Evolutionary conservation across 2,113 vertebrate genomes (phyloP).

Genomic region (Eleginops maclovinus): DNA sequence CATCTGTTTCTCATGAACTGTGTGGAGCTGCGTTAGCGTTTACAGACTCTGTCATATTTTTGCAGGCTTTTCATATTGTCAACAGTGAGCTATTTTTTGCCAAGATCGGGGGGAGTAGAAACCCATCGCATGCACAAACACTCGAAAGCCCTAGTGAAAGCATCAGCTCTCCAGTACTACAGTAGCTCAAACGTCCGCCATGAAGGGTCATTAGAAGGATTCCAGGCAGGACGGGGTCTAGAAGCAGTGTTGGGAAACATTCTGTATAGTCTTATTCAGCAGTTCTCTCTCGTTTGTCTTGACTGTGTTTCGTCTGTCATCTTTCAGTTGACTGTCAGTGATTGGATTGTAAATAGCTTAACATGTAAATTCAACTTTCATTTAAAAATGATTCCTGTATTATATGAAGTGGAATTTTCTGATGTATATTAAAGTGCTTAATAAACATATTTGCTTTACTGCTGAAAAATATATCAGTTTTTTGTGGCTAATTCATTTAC

Average conservation of each 20-base stretch:
- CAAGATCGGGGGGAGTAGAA: constrained; percentile 54
- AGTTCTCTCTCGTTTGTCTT: constrained; percentile 65
- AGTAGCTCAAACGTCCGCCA: constrained; percentile 45
- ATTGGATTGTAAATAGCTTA: constrained; percentile 95
- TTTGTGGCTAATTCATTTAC: background rate
- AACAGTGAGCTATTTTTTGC: constrained; percentile 72
- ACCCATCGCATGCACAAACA: constrained; percentile 72
- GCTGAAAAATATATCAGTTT: constrained; percentile 69
- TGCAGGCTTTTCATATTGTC: constrained; percentile 75
- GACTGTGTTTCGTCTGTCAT: constrained; percentile 82
- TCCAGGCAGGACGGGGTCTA: constrained; percentile 59
- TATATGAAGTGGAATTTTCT: constrained; percentile 93
- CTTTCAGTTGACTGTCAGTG: constrained; percentile 85
- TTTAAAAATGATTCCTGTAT: constrained; percentile 97
- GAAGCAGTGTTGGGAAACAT: constrained; percentile 72
- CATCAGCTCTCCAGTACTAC: constrained; percentile 62
- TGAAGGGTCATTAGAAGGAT: constrained; percentile 64
- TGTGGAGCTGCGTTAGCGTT: constrained; percentile 65
- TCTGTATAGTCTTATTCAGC: constrained; percentile 73
- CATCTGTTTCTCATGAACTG: constrained; percentile 79
- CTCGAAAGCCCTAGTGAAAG: constrained; percentile 64
- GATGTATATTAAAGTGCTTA: constrained; percentile 99
- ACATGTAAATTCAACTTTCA: constrained; percentile 96
- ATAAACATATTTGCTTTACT: constrained; percentile 99
- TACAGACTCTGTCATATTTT: constrained; percentile 76